A percentile compares a stretch with the other conserved stretches of the same genome.
phyloP scores from a whole-genome alignment of 2,113 vertebrate species.

The Scortum barcoo region DNA sequence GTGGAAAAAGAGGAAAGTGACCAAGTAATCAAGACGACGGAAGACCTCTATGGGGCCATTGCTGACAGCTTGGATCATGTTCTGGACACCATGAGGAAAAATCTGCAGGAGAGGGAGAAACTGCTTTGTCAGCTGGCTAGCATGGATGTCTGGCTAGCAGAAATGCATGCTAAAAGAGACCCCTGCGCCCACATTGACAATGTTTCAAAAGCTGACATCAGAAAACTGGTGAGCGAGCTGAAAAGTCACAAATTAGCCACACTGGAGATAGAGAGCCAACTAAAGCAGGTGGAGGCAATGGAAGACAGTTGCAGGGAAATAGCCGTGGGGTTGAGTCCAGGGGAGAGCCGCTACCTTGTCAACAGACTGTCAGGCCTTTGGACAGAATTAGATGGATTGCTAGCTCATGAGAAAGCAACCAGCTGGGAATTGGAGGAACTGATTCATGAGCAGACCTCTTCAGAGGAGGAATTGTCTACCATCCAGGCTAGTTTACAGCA shows the following conservation, averaged over 20 bases:
- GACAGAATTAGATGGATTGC: constrained; percentile 80
- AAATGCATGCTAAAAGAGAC: constrained; percentile 55
- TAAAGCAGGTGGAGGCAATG: constrained; percentile 76
- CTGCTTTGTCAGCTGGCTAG: constrained; percentile 82
- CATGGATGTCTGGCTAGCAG: constrained; percentile 82
- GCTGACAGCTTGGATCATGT: constrained; percentile 81
- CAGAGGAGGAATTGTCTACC: constrained; percentile 78
- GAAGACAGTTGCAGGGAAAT: constrained; percentile 75
- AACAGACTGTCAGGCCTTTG: constrained; percentile 87
- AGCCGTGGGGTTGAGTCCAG: constrained; percentile 82
- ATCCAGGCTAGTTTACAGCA: constrained; percentile 82
- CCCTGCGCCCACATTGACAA: constrained; percentile 57
- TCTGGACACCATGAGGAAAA: constrained; percentile 84
- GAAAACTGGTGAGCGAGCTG: constrained; percentile 73
- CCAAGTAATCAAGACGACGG: constrained; percentile 81
- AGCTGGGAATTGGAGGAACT: constrained; percentile 84
- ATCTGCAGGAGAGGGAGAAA: constrained; percentile 84
- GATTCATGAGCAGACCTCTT: constrained; percentile 78
- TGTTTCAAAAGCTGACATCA: constrained; percentile 59
- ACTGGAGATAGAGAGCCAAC: constrained; percentile 79
- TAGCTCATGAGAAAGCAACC: constrained; percentile 83
- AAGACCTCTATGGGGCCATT: constrained; percentile 83
- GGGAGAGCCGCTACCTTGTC: constrained; percentile 88
- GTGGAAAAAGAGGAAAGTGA: constrained; percentile 71
- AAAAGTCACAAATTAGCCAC: constrained; percentile 74